These are phyloP conservation scores for Promerops cafer DNA, from an alignment of 2,113 vertebrate genomes.

Conservation along the genomic window DNA sequence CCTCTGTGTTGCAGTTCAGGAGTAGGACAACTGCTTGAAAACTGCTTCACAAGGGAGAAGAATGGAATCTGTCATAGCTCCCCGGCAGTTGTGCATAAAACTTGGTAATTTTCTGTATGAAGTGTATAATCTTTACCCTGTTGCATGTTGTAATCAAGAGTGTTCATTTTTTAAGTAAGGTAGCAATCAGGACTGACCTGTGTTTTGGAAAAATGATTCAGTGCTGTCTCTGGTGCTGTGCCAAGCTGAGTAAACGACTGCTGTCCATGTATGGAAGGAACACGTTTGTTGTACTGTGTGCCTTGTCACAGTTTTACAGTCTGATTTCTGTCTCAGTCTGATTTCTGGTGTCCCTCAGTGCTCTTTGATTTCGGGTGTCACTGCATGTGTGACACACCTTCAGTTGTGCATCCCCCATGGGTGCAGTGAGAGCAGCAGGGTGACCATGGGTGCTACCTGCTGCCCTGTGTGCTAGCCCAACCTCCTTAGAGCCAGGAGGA, in stretches of 20 bases:
- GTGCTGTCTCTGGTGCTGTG: background rate
- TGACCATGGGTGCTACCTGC: background rate
- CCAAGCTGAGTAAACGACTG: background rate
- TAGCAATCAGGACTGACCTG: background rate
- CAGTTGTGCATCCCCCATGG: accelerated
- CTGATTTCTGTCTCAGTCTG: background rate
- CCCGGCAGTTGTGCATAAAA: background rate
- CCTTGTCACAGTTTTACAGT: background rate
- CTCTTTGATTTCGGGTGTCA: background rate
- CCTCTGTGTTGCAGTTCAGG: background rate
- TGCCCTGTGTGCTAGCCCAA: accelerated
- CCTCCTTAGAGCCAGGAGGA: background rate
- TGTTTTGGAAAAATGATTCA: background rate
- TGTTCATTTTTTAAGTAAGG: background rate
- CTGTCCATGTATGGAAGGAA: background rate
- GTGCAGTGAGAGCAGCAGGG: background rate
- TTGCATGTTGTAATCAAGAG: background rate
- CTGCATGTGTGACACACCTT: background rate
- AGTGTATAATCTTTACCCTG: background rate
- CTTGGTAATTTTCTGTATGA: background rate
- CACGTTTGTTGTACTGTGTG: accelerated
- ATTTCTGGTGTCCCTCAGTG: background rate
- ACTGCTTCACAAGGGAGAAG: background rate
- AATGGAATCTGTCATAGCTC: background rate
- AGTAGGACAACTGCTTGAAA: background rate